These are phyloP conservation scores for Geophilus truncorum DNA, from an alignment of 2,888 invertebrate genomes.

Conservation along the genomic window DNA sequence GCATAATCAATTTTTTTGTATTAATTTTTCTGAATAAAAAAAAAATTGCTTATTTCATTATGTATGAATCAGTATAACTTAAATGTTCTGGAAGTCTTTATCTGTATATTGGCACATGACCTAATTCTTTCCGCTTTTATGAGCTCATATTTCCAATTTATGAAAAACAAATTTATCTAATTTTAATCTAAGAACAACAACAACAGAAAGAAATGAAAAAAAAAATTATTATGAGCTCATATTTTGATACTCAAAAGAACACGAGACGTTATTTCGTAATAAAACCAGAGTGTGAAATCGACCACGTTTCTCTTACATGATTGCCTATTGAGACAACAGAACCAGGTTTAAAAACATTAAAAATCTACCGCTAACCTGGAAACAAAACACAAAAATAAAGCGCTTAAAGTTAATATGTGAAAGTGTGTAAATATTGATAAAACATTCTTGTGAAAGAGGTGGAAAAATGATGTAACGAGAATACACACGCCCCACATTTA, in stretches of 20 bases:
- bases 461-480: conserved; percentile 14
- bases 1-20: neutral
- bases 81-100: neutral
- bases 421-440: neutral
- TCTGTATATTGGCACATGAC: neutral
- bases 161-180: neutral
- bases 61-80: neutral
- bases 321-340: neutral
- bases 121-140: neutral
- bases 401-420: neutral
- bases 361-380: neutral
- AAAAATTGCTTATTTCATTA: neutral
- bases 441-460: neutral
- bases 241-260: neutral
- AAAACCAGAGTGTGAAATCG: neutral
- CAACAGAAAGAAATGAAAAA: neutral
- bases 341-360: neutral
- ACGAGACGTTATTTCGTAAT: neutral
- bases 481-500: conserved; percentile 20
- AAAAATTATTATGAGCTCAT: neutral
- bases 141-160: neutral
- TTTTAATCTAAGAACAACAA: neutral
- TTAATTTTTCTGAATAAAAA: neutral
- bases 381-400: neutral
- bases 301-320: neutral